phyloP scores from a whole-genome alignment of 1,140 invertebrate species.

The Drosophila sp. region DNA sequence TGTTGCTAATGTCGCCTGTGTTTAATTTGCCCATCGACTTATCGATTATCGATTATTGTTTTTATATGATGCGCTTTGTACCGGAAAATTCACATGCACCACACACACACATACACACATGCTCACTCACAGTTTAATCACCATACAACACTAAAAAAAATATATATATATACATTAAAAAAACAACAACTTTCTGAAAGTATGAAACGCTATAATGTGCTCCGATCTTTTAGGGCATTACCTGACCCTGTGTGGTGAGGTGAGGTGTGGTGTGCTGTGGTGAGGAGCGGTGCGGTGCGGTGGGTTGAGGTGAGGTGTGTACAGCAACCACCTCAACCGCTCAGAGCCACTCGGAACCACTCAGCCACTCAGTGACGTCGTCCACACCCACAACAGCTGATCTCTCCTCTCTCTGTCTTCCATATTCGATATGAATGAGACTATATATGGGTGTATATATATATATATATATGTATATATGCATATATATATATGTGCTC shows the following conservation, averaged over 20 bases:
- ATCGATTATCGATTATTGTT: constrained; percentile 36
- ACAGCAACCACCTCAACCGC: constrained; percentile 46
- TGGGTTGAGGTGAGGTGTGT: background rate
- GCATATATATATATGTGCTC: constrained; percentile 37
- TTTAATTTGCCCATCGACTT: constrained; percentile 19
- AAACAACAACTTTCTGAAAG: constrained; percentile 8
- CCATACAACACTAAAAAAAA: background rate
- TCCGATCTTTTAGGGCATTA: constrained; percentile 79
- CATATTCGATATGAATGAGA: constrained; percentile 17
- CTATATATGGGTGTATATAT: too few species aligned
- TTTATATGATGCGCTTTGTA: constrained; percentile 31
- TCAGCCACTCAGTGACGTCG: constrained; percentile 50
- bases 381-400: constrained; percentile 28
- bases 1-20: constrained; percentile 54
- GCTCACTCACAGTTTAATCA: constrained; percentile 19
- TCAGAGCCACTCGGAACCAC: too few species aligned
- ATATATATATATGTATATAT: background rate
- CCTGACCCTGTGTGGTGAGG: constrained; percentile 40
- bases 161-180: background rate
- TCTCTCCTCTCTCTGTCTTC: constrained; percentile 9
- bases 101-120: constrained; percentile 17
- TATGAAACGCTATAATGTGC: constrained; percentile 65
- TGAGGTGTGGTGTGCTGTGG: background rate
- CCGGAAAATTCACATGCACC: constrained; percentile 1
- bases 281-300: background rate